phyloP scores from a whole-genome alignment of 2,113 vertebrate species.

The Morone chrysops region DNA sequence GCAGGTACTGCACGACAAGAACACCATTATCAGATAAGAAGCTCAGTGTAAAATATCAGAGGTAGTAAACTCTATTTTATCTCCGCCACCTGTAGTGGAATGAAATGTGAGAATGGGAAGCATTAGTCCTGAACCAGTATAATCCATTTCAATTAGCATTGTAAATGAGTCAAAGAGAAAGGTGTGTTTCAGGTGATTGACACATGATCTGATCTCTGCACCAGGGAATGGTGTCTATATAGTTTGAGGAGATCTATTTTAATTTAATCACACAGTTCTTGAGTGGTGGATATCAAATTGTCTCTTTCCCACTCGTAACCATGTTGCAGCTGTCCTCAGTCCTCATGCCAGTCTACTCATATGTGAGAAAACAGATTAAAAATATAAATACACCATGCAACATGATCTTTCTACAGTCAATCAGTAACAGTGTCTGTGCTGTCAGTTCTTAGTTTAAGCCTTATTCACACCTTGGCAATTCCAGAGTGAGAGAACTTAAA shows the following conservation, averaged over 20 bases:
- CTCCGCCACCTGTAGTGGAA: slow-evolving; percentile 53
- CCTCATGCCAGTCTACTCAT: not conserved
- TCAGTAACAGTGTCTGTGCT: slow-evolving; percentile 9
- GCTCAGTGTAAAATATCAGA: slow-evolving; percentile 66
- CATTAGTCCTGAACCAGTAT: slow-evolving; percentile 30
- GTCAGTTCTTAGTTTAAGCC: slow-evolving; percentile 1
- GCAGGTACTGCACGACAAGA: slow-evolving; percentile 50
- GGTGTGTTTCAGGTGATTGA: slow-evolving; percentile 12
- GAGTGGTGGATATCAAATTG: not conserved
- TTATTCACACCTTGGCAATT: not conserved
- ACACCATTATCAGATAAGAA: slow-evolving; percentile 68
- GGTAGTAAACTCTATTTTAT: slow-evolving; percentile 59
- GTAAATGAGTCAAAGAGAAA: slow-evolving; percentile 29
- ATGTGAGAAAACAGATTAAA: slow-evolving; percentile 7
- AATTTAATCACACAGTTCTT: slow-evolving; percentile 18
- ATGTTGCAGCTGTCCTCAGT: not conserved
- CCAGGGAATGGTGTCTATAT: not conserved
- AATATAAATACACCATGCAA: not conserved
- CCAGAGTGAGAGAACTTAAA: not conserved
- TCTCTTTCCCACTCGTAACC: not conserved
- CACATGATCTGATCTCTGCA: slow-evolving; percentile 26
- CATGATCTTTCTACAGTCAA: not conserved
- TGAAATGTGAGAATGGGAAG: slow-evolving; percentile 51
- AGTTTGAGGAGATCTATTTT: slow-evolving; percentile 34
- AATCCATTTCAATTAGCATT: slow-evolving; percentile 26